Base-by-base conservation (phyloP, 2,888 invertebrate genomes). In the Dryocosmus kuriphilus region DNA sequence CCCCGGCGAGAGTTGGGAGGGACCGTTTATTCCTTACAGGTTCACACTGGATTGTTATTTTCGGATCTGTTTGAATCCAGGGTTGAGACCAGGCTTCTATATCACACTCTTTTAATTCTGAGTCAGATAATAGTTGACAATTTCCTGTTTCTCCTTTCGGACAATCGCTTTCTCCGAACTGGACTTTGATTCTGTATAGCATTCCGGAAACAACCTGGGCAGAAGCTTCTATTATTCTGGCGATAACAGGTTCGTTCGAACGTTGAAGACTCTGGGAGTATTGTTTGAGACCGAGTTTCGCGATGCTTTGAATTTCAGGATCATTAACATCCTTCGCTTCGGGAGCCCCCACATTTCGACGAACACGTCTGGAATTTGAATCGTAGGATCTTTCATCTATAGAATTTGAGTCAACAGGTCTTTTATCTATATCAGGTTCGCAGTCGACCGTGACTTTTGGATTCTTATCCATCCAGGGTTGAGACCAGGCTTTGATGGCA, bases 71-170 rank as follows among this genome's bases (percentile, higher is more conserved):
- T 27, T 93, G 92, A 75, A 94, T 81, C 95, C 94, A 95, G 2
- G 94, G 93, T 84, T 92, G 92, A 62, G 94, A 93, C 94, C 94
- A 94, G 67, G 95, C 91, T 75, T 89, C 84, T 35, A 94, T 86
- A 35, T 92, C 83, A 85, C 95, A 95, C 19, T 85, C 82, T 35
- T 85, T 85, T 0, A 81, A 78, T 32, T 88, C 86, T 2, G 86
- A 84, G 55, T 89, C 86, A 6, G 89, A 83, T 62, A 89, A 85
- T 46, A 89, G 79, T 41, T 87, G 78, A 55, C 90, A 90, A 27
- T 86, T 85, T n/a, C 87, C 86, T 62, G 86, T 83, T 6, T 57
- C 74, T 7, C 89, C 88, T 83, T 92, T 93, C 8, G 90, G 86
- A 83, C 95, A 94, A 80, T 92, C 92, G 3, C 94, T 94, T 62